Base-by-base conservation (phyloP, 2,113 vertebrate genomes). In the Cyphomyrus plagiostoma region DNA sequence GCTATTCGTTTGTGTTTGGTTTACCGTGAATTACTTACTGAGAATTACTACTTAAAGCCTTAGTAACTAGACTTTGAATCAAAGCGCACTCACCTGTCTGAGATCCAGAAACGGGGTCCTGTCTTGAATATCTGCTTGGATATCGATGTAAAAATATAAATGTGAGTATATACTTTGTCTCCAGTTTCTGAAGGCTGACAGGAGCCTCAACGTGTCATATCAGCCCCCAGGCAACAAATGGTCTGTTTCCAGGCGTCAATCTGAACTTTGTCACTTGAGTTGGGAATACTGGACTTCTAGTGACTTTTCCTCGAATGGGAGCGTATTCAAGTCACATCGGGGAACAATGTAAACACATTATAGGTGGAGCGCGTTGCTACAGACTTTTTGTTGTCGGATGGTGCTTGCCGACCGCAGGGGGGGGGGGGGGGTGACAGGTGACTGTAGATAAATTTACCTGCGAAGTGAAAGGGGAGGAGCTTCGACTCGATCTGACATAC, bases 361-460 rank as follows among this genome's bases (percentile, higher is more conserved):
- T 80, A 89, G 74, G 50, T 30, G 26, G 77, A 85, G 77, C 42
- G 52, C 13, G 77, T 89, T 45, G 39, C 52, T 46, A 48, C 42
- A 30, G 80, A 3, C 4, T 35, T 39, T 48, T 83, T 39, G 35
- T 49, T 89, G 50, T 53, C 88, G 77, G 21, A 4, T 17, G 21
- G 77, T 10, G 30, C n/a, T 23, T 45, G 66, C 88, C 46, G 88
- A 88, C 88, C 26, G 88, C 74, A 42, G 58, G 87, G 21, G 88
- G 26, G 89, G 91, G 90, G 86, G 92, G 94, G 77, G 93, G 92
- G 90, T 92, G 93, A 92, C 84, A 88, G 52, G 87, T 88, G 56
- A 90, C 87, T 49, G 80, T 92, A 93, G 92, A 95, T 95, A 95
- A 95, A 93, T 89, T 90, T 88, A 95, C 17, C 93, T 88, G 90